A percentile compares a stretch with the other conserved stretches of the same genome.
Evolutionary conservation across 2,888 invertebrate genomes (phyloP).

Genomic region (Drosophila aldrichi): DNA sequence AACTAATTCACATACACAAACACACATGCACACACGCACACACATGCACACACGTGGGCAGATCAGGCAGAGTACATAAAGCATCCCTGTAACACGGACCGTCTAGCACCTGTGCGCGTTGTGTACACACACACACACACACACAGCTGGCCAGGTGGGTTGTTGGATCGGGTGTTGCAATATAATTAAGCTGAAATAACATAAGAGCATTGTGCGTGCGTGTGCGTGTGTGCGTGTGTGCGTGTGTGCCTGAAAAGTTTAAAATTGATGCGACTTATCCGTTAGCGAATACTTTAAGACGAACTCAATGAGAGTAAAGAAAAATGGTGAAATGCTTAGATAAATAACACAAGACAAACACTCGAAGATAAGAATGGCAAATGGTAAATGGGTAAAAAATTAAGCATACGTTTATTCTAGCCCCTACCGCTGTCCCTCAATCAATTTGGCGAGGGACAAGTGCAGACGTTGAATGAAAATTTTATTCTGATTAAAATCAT

Average conservation of each 20-base stretch:
- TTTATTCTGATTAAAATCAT: slow-evolving; percentile 78
- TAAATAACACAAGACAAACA: slow-evolving; percentile 20
- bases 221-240: slow-evolving; percentile 29
- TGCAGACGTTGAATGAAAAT: slow-evolving; percentile 49
- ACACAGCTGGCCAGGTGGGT: slow-evolving; percentile 6
- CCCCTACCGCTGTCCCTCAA: slow-evolving; percentile 7
- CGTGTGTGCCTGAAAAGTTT: slow-evolving; percentile 54
- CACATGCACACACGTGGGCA: slow-evolving; percentile 6
- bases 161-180: slow-evolving; percentile 65
- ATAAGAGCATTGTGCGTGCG: slow-evolving; percentile 55
- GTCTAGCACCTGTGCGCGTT: slow-evolving; percentile 67
- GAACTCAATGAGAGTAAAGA: slow-evolving; percentile 8
- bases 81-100: slow-evolving; percentile 73
- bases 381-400: slow-evolving; percentile 1
- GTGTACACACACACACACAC: slow-evolving; percentile 54
- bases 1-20: slow-evolving; percentile 78
- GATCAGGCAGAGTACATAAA: slow-evolving; percentile 67
- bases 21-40: slow-evolving; percentile 11
- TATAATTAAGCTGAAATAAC: slow-evolving; percentile 80
- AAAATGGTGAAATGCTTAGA: slow-evolving; percentile 28
- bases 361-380: slow-evolving; percentile 8
- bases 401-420: slow-evolving; percentile 16
- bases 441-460: slow-evolving; percentile 28
- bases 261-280: slow-evolving; percentile 64
- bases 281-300: slow-evolving; percentile 46